A percentile compares a stretch with the other conserved stretches of the same genome.
Evolutionary conservation across 2,888 invertebrate genomes (phyloP).

Genomic region (Caradrina clavipalpis): DNA sequence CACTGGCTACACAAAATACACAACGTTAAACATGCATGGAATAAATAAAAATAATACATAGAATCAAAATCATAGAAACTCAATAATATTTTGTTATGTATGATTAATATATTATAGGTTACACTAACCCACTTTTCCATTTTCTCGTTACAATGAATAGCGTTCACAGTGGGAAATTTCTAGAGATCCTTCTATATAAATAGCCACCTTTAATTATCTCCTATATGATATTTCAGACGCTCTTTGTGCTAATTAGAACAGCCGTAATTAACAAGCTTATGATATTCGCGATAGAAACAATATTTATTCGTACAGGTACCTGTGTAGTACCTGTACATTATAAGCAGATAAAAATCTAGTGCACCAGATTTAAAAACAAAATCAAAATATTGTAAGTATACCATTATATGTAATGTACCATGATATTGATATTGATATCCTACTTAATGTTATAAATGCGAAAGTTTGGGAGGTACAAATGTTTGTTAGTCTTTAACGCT

Average conservation of each 20-base stretch:
- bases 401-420: no score
- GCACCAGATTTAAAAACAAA: no score
- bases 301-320: conserved; percentile 3
- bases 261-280: conserved; percentile 50
- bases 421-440: no score
- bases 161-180: background rate
- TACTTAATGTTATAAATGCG: no score
- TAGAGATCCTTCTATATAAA: conserved; percentile 32
- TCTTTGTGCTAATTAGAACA: conserved; percentile 40
- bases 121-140: conserved; percentile 55
- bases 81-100: no score
- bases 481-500: no score
- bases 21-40: no score
- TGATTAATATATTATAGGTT: background rate
- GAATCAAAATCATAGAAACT: background rate
- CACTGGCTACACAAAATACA: background rate
- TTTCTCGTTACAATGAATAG: conserved; percentile 2
- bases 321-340: background rate
- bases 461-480: no score
- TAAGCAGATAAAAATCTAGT: no score
- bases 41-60: no score
- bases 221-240: conserved; percentile 32
- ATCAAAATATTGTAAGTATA: no score
- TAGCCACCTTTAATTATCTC: conserved; percentile 52
- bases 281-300: conserved; percentile 19